Conservation (phyloP, 37 sponge, comb jelly and placozoan genomes). For the Cliona cf. orientalis region DNA sequence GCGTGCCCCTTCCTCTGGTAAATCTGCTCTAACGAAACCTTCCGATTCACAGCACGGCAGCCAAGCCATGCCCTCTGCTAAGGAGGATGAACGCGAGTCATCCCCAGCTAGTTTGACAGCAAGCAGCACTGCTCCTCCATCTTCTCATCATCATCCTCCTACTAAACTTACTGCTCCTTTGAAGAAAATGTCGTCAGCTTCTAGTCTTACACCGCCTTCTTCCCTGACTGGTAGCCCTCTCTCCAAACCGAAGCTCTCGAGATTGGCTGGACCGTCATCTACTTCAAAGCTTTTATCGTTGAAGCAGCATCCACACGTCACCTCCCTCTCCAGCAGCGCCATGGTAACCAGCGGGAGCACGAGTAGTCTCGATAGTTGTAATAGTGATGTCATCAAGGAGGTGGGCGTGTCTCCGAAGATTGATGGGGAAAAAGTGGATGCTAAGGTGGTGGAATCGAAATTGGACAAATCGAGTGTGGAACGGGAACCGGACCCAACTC, state of each 20-base stretch:
- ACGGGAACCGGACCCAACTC: background rate
- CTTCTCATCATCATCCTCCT: too few species aligned
- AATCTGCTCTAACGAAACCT: background rate
- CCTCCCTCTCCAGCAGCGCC: background rate
- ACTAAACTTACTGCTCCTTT: background rate
- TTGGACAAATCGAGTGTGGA: background rate
- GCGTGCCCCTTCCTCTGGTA: background rate
- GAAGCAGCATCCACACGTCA: background rate
- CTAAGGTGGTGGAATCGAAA: background rate
- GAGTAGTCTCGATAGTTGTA: constrained; percentile 49
- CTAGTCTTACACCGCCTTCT: background rate
- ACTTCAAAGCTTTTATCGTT: background rate
- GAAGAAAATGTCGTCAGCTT: background rate
- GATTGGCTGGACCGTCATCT: too few species aligned
- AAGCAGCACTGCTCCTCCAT: too few species aligned
- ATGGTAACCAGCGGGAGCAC: constrained; percentile 12
- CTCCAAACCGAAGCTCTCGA: too few species aligned
- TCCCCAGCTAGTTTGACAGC: background rate
- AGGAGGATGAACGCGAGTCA: background rate
- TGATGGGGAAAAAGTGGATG: background rate
- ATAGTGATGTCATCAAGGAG: background rate
- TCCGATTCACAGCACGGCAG: background rate
- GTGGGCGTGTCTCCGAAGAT: background rate
- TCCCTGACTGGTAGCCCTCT: too few species aligned
- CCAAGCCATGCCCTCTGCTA: background rate